phyloP scores from a whole-genome alignment of 2,113 vertebrate genomes.

The Hypanus sabinus region DNA sequence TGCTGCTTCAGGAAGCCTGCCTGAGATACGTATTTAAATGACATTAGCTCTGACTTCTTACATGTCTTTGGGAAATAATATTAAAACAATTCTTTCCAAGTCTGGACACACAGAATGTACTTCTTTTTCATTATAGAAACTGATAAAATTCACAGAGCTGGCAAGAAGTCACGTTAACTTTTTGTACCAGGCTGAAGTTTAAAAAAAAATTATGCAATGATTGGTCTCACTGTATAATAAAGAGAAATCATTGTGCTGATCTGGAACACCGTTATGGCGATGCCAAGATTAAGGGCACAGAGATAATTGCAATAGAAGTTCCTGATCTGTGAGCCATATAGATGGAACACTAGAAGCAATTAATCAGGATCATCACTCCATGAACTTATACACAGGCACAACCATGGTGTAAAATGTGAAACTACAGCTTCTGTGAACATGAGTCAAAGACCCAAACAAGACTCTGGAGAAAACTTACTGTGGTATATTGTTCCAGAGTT shows the following conservation, averaged over 20 bases:
- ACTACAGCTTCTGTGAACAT: background rate
- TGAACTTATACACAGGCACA: slow-evolving; percentile 3
- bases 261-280: background rate
- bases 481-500: background rate
- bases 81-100: background rate
- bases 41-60: slow-evolving; percentile 27
- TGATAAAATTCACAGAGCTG: slow-evolving; percentile 6
- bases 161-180: background rate
- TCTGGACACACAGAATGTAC: background rate
- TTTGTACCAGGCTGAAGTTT: background rate
- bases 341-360: slow-evolving; percentile 6
- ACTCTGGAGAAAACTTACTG: slow-evolving; percentile 11
- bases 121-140: background rate
- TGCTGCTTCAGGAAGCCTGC: slow-evolving; percentile 16
- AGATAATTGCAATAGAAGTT: background rate
- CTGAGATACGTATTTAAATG: slow-evolving; percentile 17
- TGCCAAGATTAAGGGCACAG: background rate
- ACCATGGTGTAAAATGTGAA: background rate
- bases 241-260: slow-evolving; percentile 1
- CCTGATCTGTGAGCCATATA: background rate
- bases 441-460: slow-evolving; percentile 2
- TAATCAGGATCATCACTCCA: slow-evolving; percentile 16
- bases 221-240: background rate
- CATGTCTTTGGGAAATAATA: slow-evolving; percentile 20
- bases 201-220: background rate